phyloP scores from a whole-genome alignment of 1,140 invertebrate genomes.

The Sitophilus oryzae region DNA sequence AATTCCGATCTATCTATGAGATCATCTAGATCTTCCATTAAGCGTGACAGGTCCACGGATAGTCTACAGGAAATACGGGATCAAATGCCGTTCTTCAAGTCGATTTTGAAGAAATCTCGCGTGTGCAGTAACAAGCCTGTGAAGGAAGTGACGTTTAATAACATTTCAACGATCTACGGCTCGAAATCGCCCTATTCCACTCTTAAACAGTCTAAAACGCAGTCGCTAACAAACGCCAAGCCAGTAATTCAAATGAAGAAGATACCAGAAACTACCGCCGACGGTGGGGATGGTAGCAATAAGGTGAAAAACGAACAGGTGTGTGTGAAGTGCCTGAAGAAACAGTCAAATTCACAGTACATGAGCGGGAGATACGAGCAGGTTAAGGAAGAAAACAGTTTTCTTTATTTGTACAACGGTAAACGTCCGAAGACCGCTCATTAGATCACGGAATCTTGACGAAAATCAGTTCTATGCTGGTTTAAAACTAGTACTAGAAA shows the following conservation, averaged over 20 bases:
- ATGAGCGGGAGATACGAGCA: constrained; percentile 2
- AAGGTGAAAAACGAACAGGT: no score
- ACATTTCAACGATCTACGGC: constrained; percentile 14
- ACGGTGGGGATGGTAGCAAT: no score
- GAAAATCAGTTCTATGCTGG: no score
- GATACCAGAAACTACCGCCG: no score
- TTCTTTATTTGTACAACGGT: background rate
- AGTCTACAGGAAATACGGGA: constrained; percentile 6
- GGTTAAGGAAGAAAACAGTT: constrained; percentile 13
- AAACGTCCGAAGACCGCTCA: constrained; percentile 6
- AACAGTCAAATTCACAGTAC: no score
- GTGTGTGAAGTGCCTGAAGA: no score
- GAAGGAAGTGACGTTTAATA: constrained; percentile 14
- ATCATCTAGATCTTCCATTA: background rate
- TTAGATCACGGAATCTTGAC: no score
- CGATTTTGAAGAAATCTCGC: constrained; percentile 4
- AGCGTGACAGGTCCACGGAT: background rate
- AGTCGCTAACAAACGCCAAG: no score
- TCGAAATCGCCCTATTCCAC: background rate
- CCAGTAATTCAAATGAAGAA: no score
- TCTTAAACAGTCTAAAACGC: background rate
- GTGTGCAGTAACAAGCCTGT: background rate
- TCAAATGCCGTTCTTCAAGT: constrained; percentile 13
- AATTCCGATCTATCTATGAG: background rate
- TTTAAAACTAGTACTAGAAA: no score